Evolutionary conservation across 2,113 vertebrate species (phyloP).

Genomic region (Callaeas wilsoni): DNA sequence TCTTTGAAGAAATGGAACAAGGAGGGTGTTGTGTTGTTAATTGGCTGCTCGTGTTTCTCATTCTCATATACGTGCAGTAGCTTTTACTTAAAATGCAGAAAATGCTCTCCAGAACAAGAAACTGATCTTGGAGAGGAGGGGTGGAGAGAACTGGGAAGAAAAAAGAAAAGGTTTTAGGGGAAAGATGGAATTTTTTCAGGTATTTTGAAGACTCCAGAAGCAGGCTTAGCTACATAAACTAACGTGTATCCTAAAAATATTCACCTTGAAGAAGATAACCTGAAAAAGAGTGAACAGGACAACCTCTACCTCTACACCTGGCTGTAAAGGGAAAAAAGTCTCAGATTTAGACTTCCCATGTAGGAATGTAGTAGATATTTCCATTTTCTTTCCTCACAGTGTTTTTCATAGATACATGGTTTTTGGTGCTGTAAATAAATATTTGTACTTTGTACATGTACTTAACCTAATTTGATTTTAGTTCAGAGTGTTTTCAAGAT

Average conservation of each 20-base stretch:
- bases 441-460: neutral
- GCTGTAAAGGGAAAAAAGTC: neutral
- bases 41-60: neutral
- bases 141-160: neutral
- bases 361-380: neutral
- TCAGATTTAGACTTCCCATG: neutral
- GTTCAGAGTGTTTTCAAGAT: neutral
- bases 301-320: too few species aligned
- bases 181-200: neutral
- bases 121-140: neutral
- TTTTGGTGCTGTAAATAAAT: neutral
- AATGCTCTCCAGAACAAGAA: neutral
- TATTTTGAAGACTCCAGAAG: neutral
- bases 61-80: neutral
- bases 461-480: neutral
- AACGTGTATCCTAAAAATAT: neutral
- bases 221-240: neutral
- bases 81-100: neutral
- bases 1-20: neutral
- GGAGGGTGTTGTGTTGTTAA: neutral
- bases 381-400: neutral
- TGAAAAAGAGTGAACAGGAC: neutral
- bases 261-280: neutral
- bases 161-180: neutral
- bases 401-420: neutral